These are phyloP conservation scores for Minunthozetes semirufus DNA, from an alignment of 2,888 invertebrate species.

Conservation along the genomic window DNA sequence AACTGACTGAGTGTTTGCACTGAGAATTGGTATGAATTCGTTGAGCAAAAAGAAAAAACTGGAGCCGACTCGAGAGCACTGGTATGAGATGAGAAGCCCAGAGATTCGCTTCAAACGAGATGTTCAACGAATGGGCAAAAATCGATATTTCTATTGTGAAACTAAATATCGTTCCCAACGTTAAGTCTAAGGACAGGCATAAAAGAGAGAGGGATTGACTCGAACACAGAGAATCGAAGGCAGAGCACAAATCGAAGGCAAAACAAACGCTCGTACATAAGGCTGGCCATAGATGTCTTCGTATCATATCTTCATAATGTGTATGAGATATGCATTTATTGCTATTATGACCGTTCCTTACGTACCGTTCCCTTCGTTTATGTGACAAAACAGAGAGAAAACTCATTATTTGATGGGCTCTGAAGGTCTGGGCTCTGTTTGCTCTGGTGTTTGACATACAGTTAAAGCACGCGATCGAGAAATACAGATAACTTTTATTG, in stretches of 20 bases:
- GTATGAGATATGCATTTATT: conserved; percentile 1
- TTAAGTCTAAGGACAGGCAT: not conserved
- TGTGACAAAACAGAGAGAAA: too few relatives aligned
- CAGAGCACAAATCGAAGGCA: too few relatives aligned
- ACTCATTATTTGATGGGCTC: not conserved
- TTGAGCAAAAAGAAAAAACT: too few relatives aligned
- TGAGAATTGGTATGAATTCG: too few relatives aligned
- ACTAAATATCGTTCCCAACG: not conserved
- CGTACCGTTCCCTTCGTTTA: not conserved
- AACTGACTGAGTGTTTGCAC: too few relatives aligned
- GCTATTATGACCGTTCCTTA: not conserved
- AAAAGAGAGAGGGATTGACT: not conserved
- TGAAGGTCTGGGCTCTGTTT: not conserved
- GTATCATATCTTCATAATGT: too few relatives aligned
- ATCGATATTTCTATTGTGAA: conserved; percentile 12
- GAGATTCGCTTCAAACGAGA: not conserved
- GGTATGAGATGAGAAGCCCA: too few relatives aligned
- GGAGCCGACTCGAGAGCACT: too few relatives aligned
- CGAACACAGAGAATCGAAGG: not conserved
- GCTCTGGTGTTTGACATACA: not conserved
- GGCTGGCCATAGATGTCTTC: too few relatives aligned
- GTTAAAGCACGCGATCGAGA: not conserved
- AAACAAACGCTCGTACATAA: too few relatives aligned
- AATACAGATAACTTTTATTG: conserved; percentile 1
- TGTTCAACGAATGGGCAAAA: not conserved